Evolutionary conservation across 1,140 invertebrate genomes (phyloP).

Genomic region (Drosophila lini): DNA sequence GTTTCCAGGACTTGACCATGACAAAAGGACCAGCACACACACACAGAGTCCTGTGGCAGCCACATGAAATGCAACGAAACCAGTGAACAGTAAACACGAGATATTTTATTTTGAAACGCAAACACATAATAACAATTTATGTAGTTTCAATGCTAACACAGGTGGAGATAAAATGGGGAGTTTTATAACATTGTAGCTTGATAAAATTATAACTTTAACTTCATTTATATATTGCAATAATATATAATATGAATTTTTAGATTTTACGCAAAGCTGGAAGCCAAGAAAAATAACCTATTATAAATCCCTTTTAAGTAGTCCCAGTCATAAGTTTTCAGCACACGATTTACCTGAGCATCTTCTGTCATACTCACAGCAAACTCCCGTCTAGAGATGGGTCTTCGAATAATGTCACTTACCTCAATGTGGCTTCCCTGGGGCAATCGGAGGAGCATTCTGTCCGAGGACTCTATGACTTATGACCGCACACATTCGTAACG

Average conservation of each 20-base stretch:
- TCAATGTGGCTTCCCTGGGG: conserved; percentile 16
- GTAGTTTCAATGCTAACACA: conserved; percentile 12
- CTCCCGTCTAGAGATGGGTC: conserved; percentile 14
- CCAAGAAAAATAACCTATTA: not conserved
- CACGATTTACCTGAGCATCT: conserved; percentile 1
- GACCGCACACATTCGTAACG: conserved; percentile 67
- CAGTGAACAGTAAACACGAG: conserved; percentile 46
- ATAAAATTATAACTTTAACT: not conserved
- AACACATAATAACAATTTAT: conserved; percentile 39
- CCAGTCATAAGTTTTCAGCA: not conserved
- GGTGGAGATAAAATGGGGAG: conserved; percentile 7
- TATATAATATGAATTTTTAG: too few species aligned
- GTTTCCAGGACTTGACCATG: conserved; percentile 37
- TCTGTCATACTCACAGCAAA: conserved; percentile 5
- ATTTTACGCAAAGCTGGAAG: not conserved
- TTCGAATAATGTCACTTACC: conserved; percentile 48
- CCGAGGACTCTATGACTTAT: conserved; percentile 45
- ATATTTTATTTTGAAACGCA: conserved; percentile 31
- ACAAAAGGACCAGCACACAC: conserved; percentile 13
- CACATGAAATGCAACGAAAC: conserved; percentile 32
- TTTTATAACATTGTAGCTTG: not conserved
- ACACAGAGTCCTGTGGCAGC: conserved; percentile 9
- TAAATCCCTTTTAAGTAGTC: not conserved
- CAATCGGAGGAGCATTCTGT: not conserved
- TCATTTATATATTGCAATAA: not conserved